Evolutionary conservation across 2,888 invertebrate species (phyloP).

Genomic region (Polydrusus cervinus): DNA sequence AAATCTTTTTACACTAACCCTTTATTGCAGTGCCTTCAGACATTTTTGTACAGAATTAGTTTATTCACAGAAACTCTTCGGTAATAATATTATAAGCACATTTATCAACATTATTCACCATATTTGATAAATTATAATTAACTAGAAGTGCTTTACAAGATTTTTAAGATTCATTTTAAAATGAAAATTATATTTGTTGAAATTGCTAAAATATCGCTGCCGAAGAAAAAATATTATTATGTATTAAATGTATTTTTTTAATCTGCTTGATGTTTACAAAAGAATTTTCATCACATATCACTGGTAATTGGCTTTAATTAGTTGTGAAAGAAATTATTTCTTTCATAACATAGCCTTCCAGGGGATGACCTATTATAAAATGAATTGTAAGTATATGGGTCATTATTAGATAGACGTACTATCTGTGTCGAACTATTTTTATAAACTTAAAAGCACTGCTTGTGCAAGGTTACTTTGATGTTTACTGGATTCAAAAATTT

Average conservation of each 20-base stretch:
- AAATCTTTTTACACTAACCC: conserved; percentile 31
- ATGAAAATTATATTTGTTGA: background rate
- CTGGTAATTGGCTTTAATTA: background rate
- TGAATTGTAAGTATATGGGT: too few relatives aligned
- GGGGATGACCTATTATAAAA: too few relatives aligned
- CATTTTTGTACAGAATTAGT: conserved; percentile 34
- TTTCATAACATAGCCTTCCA: background rate
- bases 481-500: too few relatives aligned
- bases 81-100: conserved; percentile 2
- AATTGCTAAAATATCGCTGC: background rate
- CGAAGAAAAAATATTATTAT: conserved; percentile 6
- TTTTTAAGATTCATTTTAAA: background rate
- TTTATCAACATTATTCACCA: background rate
- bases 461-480: too few relatives aligned
- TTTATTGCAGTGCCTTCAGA: conserved; percentile 46
- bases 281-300: conserved; percentile 15
- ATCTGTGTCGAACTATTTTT: too few relatives aligned
- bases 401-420: too few relatives aligned
- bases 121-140: background rate
- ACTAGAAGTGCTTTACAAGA: too few relatives aligned
- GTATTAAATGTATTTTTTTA: conserved; percentile 21
- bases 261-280: conserved; percentile 15
- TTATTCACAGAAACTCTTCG: conserved; percentile 23
- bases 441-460: too few relatives aligned
- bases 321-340: background rate